Percentiles rank a stretch among this genome's conserved stretches.
phyloP scores from a whole-genome alignment of 2,113 vertebrate species.

The Oplegnathus fasciatus region DNA sequence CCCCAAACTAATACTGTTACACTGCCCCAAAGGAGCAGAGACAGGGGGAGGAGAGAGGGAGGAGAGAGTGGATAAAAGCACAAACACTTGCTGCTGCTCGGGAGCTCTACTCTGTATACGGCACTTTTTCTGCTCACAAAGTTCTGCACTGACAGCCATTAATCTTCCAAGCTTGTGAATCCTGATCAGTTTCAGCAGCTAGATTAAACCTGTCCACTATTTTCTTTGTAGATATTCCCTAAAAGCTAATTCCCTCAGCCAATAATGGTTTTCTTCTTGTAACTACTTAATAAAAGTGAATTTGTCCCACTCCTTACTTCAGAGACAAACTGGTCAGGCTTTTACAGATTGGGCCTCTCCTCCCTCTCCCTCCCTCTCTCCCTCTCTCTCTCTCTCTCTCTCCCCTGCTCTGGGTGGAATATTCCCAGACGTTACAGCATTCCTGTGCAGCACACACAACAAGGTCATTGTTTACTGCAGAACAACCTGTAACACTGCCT shows the following conservation, averaged over 20 bases:
- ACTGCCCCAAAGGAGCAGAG: conserved; percentile 71
- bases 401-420: conserved; percentile 76
- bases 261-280: conserved; percentile 50
- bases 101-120: conserved; percentile 24
- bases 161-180: conserved; percentile 53
- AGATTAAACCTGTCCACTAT: conserved; percentile 43
- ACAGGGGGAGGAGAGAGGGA: conserved; percentile 37
- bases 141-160: conserved; percentile 44
- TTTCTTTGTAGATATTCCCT: conserved; percentile 49
- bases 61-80: conserved; percentile 51
- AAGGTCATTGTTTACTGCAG: conserved; percentile 88
- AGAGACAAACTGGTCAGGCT: conserved; percentile 58
- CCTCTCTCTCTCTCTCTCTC: not conserved
- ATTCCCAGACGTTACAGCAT: conserved; percentile 87
- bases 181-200: conserved; percentile 47
- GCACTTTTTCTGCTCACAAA: conserved; percentile 47
- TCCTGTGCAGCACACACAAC: conserved; percentile 87
- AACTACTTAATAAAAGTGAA: conserved; percentile 69
- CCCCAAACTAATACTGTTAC: conserved; percentile 81
- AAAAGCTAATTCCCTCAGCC: conserved; percentile 51
- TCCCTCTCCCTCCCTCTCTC: conserved; percentile 5
- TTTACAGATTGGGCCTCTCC: conserved; percentile 49
- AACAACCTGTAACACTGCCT: conserved; percentile 88
- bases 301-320: conserved; percentile 51
- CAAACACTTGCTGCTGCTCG: conserved; percentile 59